Percentiles rank a stretch among this genome's conserved stretches.
These are phyloP conservation scores for Wiebesia pumilae DNA, from an alignment of 1,140 invertebrate genomes.

Conservation along the genomic window DNA sequence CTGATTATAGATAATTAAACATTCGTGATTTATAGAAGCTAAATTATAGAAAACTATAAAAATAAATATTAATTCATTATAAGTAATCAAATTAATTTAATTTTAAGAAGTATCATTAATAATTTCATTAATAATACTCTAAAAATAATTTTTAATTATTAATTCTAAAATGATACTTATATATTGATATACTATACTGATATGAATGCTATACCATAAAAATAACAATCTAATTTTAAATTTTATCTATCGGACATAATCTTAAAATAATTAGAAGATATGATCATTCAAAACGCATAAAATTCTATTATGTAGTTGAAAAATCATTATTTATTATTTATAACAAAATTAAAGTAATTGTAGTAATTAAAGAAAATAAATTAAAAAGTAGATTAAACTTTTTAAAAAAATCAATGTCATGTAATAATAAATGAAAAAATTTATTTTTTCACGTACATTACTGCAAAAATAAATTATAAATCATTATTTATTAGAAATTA, in stretches of 20 bases:
- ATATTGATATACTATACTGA: too few species aligned
- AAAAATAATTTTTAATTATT: too few species aligned
- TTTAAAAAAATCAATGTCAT: conserved; percentile 24
- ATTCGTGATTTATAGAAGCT: background rate
- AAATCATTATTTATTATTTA: background rate
- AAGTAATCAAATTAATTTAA: background rate
- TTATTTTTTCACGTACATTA: conserved; percentile 42
- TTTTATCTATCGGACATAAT: too few species aligned
- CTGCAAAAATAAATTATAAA: conserved; percentile 42
- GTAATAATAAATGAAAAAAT: conserved; percentile 41
- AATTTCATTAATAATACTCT: background rate
- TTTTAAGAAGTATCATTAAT: background rate
- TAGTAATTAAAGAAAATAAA: background rate
- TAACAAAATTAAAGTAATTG: background rate
- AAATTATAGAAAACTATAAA: background rate
- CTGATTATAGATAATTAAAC: too few species aligned
- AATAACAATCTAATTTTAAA: too few species aligned
- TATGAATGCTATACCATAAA: too few species aligned
- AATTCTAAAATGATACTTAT: too few species aligned
- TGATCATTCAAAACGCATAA: too few species aligned
- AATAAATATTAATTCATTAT: background rate
- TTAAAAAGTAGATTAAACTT: too few species aligned
- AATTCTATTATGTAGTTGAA: background rate
- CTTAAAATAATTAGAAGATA: too few species aligned
- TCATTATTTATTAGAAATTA: background rate